Evolutionary conservation across 2,113 vertebrate species (phyloP).

Genomic region (Nyctibius bracteatus): DNA sequence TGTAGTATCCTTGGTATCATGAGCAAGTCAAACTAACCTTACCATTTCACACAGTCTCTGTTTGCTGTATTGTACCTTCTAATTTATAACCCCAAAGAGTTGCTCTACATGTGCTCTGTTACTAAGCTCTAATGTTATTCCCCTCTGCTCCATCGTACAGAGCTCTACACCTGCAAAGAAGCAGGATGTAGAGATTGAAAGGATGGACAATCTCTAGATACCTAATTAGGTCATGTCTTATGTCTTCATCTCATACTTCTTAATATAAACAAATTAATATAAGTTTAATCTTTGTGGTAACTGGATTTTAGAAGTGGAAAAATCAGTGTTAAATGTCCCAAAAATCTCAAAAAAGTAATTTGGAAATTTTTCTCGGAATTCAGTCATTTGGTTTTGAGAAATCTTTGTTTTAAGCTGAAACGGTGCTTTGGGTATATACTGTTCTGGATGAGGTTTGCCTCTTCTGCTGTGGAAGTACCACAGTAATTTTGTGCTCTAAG

Average conservation of each 20-base stretch:
- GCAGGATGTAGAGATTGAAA: not conserved
- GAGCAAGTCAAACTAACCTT: not conserved
- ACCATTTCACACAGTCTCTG: rapidly evolving
- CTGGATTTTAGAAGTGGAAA: not conserved
- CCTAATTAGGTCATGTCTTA: not conserved
- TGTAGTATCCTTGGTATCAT: not conserved
- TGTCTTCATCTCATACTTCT: not conserved
- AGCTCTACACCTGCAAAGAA: not conserved
- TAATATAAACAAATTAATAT: not conserved
- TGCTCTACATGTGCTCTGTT: not conserved
- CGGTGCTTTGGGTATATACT: not conserved
- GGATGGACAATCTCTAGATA: not conserved
- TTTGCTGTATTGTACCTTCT: not conserved
- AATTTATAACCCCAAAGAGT: not conserved
- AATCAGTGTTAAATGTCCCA: not conserved
- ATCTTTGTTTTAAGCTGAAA: not conserved
- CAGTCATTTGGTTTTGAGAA: not conserved
- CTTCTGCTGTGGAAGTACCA: not conserved
- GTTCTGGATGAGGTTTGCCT: not conserved
- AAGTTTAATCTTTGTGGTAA: not conserved
- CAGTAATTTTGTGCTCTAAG: not conserved
- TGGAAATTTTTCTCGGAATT: not conserved
- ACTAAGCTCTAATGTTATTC: not conserved
- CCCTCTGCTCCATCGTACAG: not conserved
- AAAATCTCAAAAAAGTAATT: not conserved